Evolutionary conservation across 1,140 invertebrate species (phyloP).

Genomic region (Drosophila miranda): DNA sequence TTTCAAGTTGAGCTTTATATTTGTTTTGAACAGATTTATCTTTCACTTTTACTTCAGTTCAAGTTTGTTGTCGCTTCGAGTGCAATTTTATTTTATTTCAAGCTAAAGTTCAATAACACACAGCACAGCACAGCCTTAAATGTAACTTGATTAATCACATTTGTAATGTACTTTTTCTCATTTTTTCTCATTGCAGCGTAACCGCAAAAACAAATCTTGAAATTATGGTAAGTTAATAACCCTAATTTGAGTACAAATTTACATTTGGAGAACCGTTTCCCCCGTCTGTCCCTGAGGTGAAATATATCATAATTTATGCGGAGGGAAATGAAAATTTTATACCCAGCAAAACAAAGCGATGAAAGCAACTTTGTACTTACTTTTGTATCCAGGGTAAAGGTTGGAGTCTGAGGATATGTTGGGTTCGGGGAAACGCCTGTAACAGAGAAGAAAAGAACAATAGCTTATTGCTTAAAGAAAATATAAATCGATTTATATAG

Average conservation of each 20-base stretch:
- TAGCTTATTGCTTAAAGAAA: background rate
- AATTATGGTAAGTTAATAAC: slow-evolving; percentile 73
- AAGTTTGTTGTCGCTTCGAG: slow-evolving; percentile 31
- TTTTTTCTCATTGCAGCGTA: slow-evolving; percentile 52
- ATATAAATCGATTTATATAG: slow-evolving; percentile 2
- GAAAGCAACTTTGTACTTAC: slow-evolving; percentile 44
- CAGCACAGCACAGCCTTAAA: background rate
- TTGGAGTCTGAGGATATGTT: too few species aligned
- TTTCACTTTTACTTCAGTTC: slow-evolving; percentile 45
- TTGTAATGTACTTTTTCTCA: slow-evolving; percentile 7
- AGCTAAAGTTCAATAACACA: slow-evolving; percentile 56
- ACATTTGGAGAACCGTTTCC: slow-evolving; percentile 39
- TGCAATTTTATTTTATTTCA: slow-evolving; percentile 26
- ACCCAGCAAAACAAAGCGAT: slow-evolving; percentile 16
- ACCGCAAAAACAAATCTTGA: slow-evolving; percentile 43
- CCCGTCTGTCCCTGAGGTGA: slow-evolving; percentile 48
- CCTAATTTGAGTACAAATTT: slow-evolving; percentile 62
- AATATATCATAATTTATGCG: slow-evolving; percentile 75
- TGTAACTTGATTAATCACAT: slow-evolving; percentile 30
- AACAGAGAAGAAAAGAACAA: too few species aligned
- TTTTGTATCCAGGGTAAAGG: background rate
- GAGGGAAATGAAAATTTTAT: slow-evolving; percentile 39
- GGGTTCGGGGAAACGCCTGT: too few species aligned
- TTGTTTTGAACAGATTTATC: slow-evolving; percentile 34
- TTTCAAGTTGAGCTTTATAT: slow-evolving; percentile 38